These are phyloP conservation scores for Pseudopodoces humilis DNA, from an alignment of 2,113 vertebrate species.

Conservation along the genomic window DNA sequence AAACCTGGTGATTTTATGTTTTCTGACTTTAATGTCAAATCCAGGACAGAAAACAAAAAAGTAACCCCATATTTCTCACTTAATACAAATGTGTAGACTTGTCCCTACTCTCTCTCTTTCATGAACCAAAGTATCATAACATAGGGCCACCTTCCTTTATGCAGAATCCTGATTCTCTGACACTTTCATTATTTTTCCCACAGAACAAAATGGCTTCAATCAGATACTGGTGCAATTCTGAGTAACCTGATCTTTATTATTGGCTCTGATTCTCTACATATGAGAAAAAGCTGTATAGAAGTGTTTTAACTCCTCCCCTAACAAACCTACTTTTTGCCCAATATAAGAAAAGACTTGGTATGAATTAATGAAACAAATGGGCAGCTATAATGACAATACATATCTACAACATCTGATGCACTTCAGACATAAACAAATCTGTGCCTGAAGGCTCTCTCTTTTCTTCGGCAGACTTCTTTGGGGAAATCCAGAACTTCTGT, in stretches of 20 bases:
- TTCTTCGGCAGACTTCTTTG: background rate
- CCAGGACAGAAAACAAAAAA: background rate
- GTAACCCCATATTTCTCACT: background rate
- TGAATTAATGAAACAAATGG: background rate
- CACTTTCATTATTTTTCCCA: background rate
- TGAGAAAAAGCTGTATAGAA: background rate
- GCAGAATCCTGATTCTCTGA: background rate
- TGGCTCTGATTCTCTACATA: background rate
- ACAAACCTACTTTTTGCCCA: background rate
- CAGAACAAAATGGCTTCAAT: background rate
- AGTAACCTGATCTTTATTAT: background rate
- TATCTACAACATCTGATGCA: constrained; percentile 22
- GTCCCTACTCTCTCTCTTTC: background rate
- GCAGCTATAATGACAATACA: constrained; percentile 23
- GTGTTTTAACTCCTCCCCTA: background rate
- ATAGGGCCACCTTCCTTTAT: background rate
- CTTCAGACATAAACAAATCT: constrained; percentile 3
- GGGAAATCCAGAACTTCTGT: background rate
- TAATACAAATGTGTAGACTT: background rate
- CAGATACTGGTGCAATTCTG: background rate
- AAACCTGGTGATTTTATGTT: background rate
- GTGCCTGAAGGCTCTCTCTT: background rate
- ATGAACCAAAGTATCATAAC: background rate
- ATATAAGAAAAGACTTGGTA: background rate
- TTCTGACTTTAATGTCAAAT: background rate